Evolutionary conservation across 2,797 vertebrate genomes (phyloP).

Genomic region (Pseudopleuronectes americanus): DNA sequence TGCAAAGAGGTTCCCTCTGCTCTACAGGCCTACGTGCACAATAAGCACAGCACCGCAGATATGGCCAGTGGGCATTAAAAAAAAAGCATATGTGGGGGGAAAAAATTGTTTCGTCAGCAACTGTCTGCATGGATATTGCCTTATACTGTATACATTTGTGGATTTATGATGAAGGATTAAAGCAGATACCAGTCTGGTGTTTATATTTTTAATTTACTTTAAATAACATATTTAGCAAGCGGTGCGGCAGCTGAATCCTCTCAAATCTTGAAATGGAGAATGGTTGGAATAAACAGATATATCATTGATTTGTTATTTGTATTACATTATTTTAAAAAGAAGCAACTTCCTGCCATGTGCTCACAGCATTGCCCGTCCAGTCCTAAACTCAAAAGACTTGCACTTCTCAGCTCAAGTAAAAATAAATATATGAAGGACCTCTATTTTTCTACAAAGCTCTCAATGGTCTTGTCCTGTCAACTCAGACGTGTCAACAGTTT

Average conservation of each 20-base stretch:
- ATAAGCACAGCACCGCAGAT: constrained; percentile 38
- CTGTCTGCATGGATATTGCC: constrained; percentile 24
- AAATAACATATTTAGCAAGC: not conserved
- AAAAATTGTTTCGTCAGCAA: constrained; percentile 61
- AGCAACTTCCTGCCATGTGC: constrained; percentile 7
- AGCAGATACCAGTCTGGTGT: not conserved
- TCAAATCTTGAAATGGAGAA: constrained; percentile 8
- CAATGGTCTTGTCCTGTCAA: too few relatives aligned
- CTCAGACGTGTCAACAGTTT: too few relatives aligned
- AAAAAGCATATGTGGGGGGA: constrained; percentile 33
- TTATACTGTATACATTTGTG: constrained; percentile 7
- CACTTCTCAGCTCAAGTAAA: too few relatives aligned
- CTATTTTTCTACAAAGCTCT: too few relatives aligned
- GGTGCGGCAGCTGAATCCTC: not conserved
- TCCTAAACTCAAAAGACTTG: constrained; percentile 13
- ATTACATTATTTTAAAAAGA: not conserved
- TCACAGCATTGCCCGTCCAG: constrained; percentile 12
- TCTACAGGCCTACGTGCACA: constrained; percentile 27
- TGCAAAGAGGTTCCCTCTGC: constrained; percentile 22
- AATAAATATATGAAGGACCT: too few relatives aligned
- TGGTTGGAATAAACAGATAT: not conserved
- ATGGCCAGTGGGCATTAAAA: constrained; percentile 50
- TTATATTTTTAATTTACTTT: too few relatives aligned
- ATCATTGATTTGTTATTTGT: not conserved
- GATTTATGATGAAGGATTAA: constrained; percentile 6